A percentile compares a stretch with the other conserved stretches of the same genome.
Evolutionary conservation across 1,140 invertebrate species (phyloP).

Genomic region (Trichonephila clavata): DNA sequence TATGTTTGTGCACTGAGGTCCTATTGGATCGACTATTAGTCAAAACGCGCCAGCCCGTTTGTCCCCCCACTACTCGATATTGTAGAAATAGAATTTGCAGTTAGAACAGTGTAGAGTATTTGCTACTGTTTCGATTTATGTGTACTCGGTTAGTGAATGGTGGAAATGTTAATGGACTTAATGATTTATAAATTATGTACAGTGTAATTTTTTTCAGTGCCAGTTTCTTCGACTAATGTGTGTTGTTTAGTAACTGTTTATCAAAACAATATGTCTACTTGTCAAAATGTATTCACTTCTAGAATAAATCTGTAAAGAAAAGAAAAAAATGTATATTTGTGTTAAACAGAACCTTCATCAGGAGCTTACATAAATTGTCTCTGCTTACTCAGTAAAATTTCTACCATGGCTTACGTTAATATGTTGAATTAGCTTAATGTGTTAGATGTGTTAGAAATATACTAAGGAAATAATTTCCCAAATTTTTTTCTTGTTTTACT

Average conservation of each 20-base stretch:
- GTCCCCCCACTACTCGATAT: background rate
- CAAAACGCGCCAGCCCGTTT: conserved; percentile 41
- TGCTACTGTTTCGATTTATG: conserved; percentile 35
- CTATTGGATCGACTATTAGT: conserved; percentile 57
- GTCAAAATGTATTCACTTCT: too few species aligned
- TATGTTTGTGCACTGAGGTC: conserved; percentile 41
- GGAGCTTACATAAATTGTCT: too few species aligned
- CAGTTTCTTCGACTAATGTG: background rate
- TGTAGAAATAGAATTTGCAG: conserved; percentile 1
- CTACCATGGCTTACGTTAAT: too few species aligned
- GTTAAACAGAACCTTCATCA: too few species aligned
- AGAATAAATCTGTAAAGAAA: too few species aligned
- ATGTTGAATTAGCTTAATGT: too few species aligned
- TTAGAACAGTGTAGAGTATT: background rate
- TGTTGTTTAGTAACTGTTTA: background rate
- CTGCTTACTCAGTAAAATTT: too few species aligned
- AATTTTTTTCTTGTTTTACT: too few species aligned
- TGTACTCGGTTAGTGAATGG: background rate
- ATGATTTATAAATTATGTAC: background rate
- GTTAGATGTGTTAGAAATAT: too few species aligned
- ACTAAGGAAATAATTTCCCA: too few species aligned
- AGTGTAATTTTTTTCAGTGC: background rate
- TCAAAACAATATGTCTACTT: background rate
- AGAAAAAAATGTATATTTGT: too few species aligned
- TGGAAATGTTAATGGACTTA: conserved; percentile 6